These are phyloP conservation scores for Amphiprion ocellaris DNA, from an alignment of 2,113 vertebrate genomes.

Conservation along the genomic window DNA sequence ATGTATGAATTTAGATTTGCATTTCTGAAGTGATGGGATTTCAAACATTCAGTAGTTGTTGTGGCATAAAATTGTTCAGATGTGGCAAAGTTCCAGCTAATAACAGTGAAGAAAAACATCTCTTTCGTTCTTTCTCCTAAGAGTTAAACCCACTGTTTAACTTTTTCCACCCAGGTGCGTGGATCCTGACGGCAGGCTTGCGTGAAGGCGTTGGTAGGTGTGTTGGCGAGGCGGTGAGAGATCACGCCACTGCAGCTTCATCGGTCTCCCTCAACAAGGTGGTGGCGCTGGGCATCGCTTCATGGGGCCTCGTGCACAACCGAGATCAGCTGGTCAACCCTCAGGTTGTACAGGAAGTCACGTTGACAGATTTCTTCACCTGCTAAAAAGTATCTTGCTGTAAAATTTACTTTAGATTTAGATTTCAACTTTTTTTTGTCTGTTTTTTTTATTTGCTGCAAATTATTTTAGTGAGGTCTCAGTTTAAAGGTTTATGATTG, in stretches of 20 bases:
- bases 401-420: too few relatives aligned
- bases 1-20: too few relatives aligned
- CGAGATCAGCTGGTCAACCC: constrained; percentile 83
- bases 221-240: constrained; percentile 90
- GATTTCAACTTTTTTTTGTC: too few relatives aligned
- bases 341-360: constrained; percentile 79
- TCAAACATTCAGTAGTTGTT: too few relatives aligned
- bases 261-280: constrained; percentile 85
- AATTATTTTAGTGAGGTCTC: too few relatives aligned
- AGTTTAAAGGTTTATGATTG: too few relatives aligned
- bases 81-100: too few relatives aligned
- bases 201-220: constrained; percentile 87
- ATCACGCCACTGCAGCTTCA: constrained; percentile 87
- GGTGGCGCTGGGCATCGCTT: constrained; percentile 88
- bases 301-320: constrained; percentile 90
- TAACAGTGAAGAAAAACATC: too few relatives aligned
- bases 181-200: constrained; percentile 90
- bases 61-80: too few relatives aligned
- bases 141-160: background rate
- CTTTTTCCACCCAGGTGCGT: constrained; percentile 82
- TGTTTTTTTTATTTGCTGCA: background rate
- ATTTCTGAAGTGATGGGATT: too few relatives aligned
- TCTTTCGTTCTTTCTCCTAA: background rate
- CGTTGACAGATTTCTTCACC: background rate
- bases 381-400: background rate